A percentile compares a stretch with the other conserved stretches of the same genome.
Evolutionary conservation across 2,113 vertebrate genomes (phyloP).

Genomic region (Anseranas semipalmata): DNA sequence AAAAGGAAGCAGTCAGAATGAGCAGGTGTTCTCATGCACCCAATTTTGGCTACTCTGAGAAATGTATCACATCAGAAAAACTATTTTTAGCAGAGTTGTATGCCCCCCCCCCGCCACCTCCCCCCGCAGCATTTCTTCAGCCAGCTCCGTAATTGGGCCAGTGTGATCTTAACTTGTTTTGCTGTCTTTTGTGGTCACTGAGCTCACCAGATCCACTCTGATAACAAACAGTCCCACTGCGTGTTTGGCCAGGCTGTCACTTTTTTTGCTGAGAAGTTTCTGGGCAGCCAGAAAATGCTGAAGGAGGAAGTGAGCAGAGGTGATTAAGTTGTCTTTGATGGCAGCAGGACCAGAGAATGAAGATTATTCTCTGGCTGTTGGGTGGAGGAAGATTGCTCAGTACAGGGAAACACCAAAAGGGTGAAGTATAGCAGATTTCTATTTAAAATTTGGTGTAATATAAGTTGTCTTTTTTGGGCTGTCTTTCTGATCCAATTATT

Average conservation of each 20-base stretch:
- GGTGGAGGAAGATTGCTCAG: background rate
- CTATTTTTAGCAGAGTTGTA: constrained; percentile 70
- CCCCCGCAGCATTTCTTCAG: background rate
- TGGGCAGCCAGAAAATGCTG: constrained; percentile 5
- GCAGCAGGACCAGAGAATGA: background rate
- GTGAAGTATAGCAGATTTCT: constrained; percentile 11
- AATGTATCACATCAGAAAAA: background rate
- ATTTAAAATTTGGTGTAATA: constrained; percentile 17
- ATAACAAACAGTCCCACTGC: background rate
- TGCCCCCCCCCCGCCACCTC: background rate
- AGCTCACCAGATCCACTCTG: background rate
- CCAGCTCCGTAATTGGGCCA: background rate
- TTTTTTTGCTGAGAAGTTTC: background rate
- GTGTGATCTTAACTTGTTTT: background rate
- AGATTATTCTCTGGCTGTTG: background rate
- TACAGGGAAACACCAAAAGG: background rate
- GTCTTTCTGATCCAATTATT: constrained; percentile 30
- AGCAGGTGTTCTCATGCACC: constrained; percentile 49
- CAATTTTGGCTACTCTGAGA: constrained; percentile 50
- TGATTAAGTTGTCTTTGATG: constrained; percentile 3
- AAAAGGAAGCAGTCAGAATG: constrained; percentile 75
- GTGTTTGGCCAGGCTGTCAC: background rate
- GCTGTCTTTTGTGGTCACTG: background rate
- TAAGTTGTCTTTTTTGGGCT: background rate
- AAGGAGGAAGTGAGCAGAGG: background rate